Evolutionary conservation across 2,888 invertebrate species (phyloP), one percentile per base, ranked within the genome.

Genomic region (Agrotis clavis): DNA sequence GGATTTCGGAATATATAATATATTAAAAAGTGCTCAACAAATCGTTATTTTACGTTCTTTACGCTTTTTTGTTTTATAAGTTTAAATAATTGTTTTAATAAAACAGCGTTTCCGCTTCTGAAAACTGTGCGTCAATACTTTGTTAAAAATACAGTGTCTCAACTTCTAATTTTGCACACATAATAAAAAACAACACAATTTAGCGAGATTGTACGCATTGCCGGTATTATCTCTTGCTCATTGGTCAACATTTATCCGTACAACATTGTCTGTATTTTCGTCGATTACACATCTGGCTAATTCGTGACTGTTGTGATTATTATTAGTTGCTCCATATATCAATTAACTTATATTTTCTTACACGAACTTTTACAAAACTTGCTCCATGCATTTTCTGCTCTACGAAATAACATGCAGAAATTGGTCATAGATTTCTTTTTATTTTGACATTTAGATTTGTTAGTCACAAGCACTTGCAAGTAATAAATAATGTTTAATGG

Each of bases 231-330:
- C 63, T 75, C 30, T 64, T 54, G 47, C 61, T 61, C 45, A 50
- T 30, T 45, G 51, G 77, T 51, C 61, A 61, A 56, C 61, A 56
- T 65, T 47, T 7, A 65, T 65, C 60, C 35, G 60, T 19, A 60
- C 47, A 65, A 51, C 19, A 77, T 71, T 77, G 71, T 65, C 77
- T 54, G 77, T 76, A 77, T 76, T 77, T 76, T 77, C 63, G 77
- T 70, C 63, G 69, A 70, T 61, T 61, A 64, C 63, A 77, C 77
- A 77, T 71, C 71, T 77, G 77, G 66, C 57, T 76, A 76, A 77
- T 77, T 77, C 78, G 62, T 71, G 72, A 77, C 62, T 63, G 71
- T 63, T 77, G 30, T 60, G 66, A 72, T 59, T 67, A 77, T 63
- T 77, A 71, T 63, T 71, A 72, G 78, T 72, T 72, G 77, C 59